Base-by-base conservation (phyloP, 1,140 invertebrate species). In the Plectus sambesii region DNA sequence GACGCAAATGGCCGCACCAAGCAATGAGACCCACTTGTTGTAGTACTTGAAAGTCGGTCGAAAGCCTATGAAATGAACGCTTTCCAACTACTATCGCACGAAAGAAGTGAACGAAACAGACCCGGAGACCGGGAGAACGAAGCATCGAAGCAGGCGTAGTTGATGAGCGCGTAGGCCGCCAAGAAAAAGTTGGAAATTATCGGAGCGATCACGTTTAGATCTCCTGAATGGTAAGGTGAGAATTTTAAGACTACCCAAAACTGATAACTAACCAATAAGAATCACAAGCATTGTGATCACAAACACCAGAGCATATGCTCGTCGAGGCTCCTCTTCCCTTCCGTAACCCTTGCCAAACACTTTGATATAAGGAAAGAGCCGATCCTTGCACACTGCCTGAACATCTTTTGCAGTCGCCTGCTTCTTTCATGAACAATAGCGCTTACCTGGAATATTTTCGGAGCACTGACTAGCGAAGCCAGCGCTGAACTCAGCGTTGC, bases 161-260 rank as follows among this genome's bases (percentile, higher is more conserved):
- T 94, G 62, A 94, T 89, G 27, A 96, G 77, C 20, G 87, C 86
- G 66, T 94, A 96, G 3, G 87, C 85, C 22, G 88, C 88, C 67
- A 94, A 74, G 70, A 93, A 96, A 70, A 94, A 93, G 69, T 89
- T 94, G 17, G 89, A 90, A 54, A 94, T 93, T 42, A 96, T 73
- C 1, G 86, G 85, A 20, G 89, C 88, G 55, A 94, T 90, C 2
- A 79, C 77, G 71, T 97, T 93, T 25, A 76, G 52, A 15, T 74
- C 70, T 40, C 74, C 75, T 74, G 59, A 15, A n/a, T n/a, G n/a
- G n/a, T n/a, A 62, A 59, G 15, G 19, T n/a, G 2, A 48, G 6
- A 23, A 37, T 51, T 15, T 29, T 17, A 51, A 30, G 15, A 24
- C 30, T 26, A 37, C 9, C 12, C 5, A n/a, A n/a, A n/a, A n/a